Base-by-base conservation (phyloP, 2,113 vertebrate species). In the Theristicus caerulescens region DNA sequence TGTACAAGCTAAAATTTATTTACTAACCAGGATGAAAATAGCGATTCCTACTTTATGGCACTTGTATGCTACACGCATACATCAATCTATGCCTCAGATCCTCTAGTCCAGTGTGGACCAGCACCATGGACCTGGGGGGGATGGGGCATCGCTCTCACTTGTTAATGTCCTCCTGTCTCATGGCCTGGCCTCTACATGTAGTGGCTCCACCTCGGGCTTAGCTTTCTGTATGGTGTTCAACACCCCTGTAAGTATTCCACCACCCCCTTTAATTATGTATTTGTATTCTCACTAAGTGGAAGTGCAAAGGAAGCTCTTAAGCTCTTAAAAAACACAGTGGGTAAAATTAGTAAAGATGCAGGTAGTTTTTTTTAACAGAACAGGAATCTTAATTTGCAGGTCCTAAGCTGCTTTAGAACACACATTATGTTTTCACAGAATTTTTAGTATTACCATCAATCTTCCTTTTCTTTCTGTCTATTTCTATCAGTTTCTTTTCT, bases 151-250 rank as follows among this genome's bases (percentile, higher is more conserved):
- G 22, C 9, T n/a, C 12, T 52, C 18, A 24, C 40, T 40, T 38
- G 46, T 27, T 22, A 22, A 12, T 52, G 14, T 46, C 15, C 12
- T 38, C 4, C 57, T 59, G 27, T 34, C 38, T 67, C 32, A 11
- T 34, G 55, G 27, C 34, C 26, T 0, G 0, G 21, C 12, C 26
- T 10, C 27, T 44, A 58, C 3, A 5, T 16, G 8, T 34, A 26
- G 54, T 24, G 22, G 38, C 38, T 90, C 27, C 27, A 34, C 22
- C 46, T 59, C 7, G 1, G 14, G 14, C 7, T 74, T 52, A 52
- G 44, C 32, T 51, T 82, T 80, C 57, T 54, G 2, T 25, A 19
- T n/a, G 22, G 31, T 47, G 40, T 64, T 34, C 61, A 59, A 19
- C 59, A 59, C 18, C 12, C 7, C 9, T 27, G 16, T 25, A 57